These are phyloP conservation scores for Teleogryllus occipitalis DNA, from an alignment of 1,140 invertebrate genomes.

Conservation along the genomic window DNA sequence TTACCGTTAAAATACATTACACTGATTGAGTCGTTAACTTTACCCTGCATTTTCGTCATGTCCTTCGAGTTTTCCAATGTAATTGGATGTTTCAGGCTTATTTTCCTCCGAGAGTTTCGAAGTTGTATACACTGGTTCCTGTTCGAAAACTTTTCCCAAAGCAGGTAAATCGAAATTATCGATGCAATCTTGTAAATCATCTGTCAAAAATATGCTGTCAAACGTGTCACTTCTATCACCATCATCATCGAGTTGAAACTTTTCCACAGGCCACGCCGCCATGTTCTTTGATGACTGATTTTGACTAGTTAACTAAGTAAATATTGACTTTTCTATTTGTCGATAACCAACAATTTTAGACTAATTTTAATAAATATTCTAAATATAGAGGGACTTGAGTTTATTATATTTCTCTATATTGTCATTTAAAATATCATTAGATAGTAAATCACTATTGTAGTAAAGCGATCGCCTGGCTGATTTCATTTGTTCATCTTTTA, in stretches of 20 bases:
- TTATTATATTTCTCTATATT: too few species aligned
- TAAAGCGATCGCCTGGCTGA: not conserved
- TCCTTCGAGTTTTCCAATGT: slow-evolving; percentile 17
- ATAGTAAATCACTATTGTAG: too few species aligned
- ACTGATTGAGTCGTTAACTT: not conserved
- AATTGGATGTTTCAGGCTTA: slow-evolving; percentile 15
- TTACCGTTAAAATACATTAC: not conserved
- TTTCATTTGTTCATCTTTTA: not conserved
- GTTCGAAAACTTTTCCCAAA: slow-evolving; percentile 44
- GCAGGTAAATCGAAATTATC: slow-evolving; percentile 45
- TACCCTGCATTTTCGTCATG: slow-evolving; percentile 21
- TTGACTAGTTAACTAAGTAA: not conserved
- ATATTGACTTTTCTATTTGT: too few species aligned
- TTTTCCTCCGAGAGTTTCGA: slow-evolving; percentile 11
- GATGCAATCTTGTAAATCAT: slow-evolving; percentile 47
- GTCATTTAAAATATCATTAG: too few species aligned
- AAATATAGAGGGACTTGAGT: too few species aligned
- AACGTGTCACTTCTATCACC: slow-evolving; percentile 33
- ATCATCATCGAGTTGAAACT: slow-evolving; percentile 32
- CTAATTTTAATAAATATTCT: too few species aligned
- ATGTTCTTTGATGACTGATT: slow-evolving; percentile 25
- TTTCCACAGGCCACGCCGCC: slow-evolving; percentile 39
- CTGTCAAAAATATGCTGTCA: slow-evolving; percentile 39
- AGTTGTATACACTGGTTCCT: slow-evolving; percentile 31
- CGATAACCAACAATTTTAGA: too few species aligned